Evolutionary conservation across 2,113 vertebrate genomes (phyloP).

Genomic region (Urocolius indicus): DNA sequence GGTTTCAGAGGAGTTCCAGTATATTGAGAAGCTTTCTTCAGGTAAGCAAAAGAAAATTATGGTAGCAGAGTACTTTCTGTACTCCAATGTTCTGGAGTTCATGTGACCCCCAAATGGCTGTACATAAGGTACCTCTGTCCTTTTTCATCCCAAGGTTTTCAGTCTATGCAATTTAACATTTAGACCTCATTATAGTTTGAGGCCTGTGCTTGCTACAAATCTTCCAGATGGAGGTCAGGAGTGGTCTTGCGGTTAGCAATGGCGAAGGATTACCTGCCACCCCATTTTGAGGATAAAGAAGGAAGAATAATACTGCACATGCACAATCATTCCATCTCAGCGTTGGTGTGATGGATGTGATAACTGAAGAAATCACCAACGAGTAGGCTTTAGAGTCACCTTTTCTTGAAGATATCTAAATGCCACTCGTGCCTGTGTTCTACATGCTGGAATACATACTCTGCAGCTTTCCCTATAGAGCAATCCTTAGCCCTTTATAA

Average conservation of each 20-base stretch:
- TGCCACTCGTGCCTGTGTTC: neutral
- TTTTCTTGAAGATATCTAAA: neutral
- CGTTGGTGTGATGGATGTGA: neutral
- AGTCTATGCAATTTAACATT: neutral
- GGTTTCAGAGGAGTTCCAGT: neutral
- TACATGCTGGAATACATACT: neutral
- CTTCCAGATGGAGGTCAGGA: neutral
- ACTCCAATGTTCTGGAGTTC: neutral
- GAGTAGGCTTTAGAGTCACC: neutral
- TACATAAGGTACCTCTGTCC: neutral
- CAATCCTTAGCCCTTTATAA: neutral
- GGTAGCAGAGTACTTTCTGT: neutral
- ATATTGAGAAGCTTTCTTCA: neutral
- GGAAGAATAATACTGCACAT: neutral
- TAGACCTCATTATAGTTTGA: accelerated
- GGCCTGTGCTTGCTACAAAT: neutral
- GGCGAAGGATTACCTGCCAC: neutral
- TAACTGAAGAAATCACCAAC: neutral
- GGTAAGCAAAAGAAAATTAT: neutral
- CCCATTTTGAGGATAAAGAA: neutral
- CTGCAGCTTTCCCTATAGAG: neutral
- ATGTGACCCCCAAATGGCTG: neutral
- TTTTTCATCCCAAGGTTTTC: neutral
- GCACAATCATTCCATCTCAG: neutral
- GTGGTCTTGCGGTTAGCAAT: neutral